Evolutionary conservation across 2,797 vertebrate genomes (phyloP).

Genomic region (Caiman crocodilus): DNA sequence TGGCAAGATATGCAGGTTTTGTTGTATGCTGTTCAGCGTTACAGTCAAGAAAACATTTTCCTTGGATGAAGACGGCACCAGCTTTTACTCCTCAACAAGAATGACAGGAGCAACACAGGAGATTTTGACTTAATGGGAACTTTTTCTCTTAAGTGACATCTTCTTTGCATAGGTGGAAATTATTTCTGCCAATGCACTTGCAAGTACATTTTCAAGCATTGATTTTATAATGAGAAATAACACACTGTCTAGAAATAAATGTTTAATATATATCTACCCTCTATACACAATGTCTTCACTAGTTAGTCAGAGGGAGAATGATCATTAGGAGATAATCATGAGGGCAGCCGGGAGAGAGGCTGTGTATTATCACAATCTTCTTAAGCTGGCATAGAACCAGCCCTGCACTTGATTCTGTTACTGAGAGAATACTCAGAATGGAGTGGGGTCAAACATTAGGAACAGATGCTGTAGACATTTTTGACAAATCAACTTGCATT

Average conservation of each 20-base stretch:
- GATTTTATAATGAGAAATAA: slow-evolving; percentile 64
- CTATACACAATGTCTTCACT: slow-evolving; percentile 37
- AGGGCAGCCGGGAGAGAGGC: background rate
- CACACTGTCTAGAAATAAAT: slow-evolving; percentile 58
- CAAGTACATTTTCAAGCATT: slow-evolving; percentile 30
- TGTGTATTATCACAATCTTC: background rate
- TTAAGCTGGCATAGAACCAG: background rate
- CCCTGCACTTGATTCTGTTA: background rate
- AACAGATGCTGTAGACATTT: background rate
- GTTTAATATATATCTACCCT: slow-evolving; percentile 49
- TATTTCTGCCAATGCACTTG: slow-evolving; percentile 56
- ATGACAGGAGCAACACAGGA: slow-evolving; percentile 29
- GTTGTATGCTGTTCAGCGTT: slow-evolving; percentile 34
- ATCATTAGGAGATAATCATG: slow-evolving; percentile 25
- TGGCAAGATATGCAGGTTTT: slow-evolving; percentile 45
- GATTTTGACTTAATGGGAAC: slow-evolving; percentile 53
- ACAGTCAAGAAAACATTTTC: slow-evolving; percentile 25
- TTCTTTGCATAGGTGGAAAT: slow-evolving; percentile 67
- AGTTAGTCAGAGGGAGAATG: slow-evolving; percentile 14
- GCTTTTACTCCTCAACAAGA: slow-evolving; percentile 44
- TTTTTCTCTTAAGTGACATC: slow-evolving; percentile 53
- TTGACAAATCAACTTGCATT: background rate
- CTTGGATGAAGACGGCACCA: slow-evolving; percentile 24
- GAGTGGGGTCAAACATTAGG: background rate
- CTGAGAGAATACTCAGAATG: background rate